These are phyloP conservation scores for Drosophila tanythrix DNA, from an alignment of 2,888 invertebrate species.

Conservation along the genomic window DNA sequence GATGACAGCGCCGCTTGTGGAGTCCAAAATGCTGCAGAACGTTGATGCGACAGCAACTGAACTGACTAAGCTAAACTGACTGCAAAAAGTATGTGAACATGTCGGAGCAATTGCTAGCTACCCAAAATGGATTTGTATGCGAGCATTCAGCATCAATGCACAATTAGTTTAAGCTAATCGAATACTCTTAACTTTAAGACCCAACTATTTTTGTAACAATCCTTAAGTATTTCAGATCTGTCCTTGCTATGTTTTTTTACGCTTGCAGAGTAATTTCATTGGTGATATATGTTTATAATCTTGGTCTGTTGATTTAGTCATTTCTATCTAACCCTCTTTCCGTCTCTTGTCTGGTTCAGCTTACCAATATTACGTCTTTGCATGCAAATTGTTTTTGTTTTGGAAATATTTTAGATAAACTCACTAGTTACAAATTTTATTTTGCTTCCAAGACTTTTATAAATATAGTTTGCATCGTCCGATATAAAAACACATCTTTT, in stretches of 20 bases:
- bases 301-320: neutral
- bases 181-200: neutral
- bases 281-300: neutral
- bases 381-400: neutral
- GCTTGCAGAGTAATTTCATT: neutral
- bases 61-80: constrained; percentile 61
- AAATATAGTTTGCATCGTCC: neutral
- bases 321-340: neutral
- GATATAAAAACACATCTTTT: neutral
- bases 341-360: neutral
- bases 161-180: neutral
- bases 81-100: constrained; percentile 35
- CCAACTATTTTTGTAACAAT: neutral
- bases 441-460: neutral
- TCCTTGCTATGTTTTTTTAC: neutral
- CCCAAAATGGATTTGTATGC: neutral
- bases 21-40: constrained; percentile 43
- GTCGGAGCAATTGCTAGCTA: constrained; percentile 1
- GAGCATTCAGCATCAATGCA: neutral
- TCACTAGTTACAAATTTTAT: neutral
- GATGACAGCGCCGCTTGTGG: constrained; percentile 78
- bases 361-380: neutral
- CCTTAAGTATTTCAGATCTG: neutral
- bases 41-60: constrained; percentile 48
- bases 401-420: neutral